Base-by-base conservation (phyloP, 2,113 vertebrate species). In the Mus pahari region DNA sequence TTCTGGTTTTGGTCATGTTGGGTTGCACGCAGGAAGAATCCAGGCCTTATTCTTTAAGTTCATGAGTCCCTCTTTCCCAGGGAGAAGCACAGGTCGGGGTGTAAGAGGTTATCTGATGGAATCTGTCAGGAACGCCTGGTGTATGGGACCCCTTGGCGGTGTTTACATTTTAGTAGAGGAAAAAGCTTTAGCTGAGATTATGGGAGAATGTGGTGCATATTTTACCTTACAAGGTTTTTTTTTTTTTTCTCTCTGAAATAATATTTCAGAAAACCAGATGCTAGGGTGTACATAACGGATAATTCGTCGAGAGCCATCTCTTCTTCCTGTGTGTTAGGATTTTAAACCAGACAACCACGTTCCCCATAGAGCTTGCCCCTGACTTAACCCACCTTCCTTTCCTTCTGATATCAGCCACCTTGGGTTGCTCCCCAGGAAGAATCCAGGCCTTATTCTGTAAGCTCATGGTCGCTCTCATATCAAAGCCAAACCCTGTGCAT, bases 151-250 rank as follows among this genome's bases (percentile, higher is more conserved):
- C 55, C 19, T n/a, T 45, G 70, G 91, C 89, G 62, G 42, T 90
- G 39, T 70, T 95, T 92, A 71, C 75, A 17, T 84, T 90, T 93
- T 71, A 75, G 79, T 73, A 81, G 28, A 45, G 39, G 53, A 50
- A 64, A 94, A n/a, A 26, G 17, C n/a, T 26, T 74, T 62, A 68
- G 22, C 16, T 20, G 48, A 75, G 92, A 91, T 92, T 36, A 95
- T 3, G 36, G 55, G 79, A 86, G 74, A 6, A 22, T 45, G 31
- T 58, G 39, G 33, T 45, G 1, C 20, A 33, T 17, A 55, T 70
- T 89, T 79, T 28, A 64, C 66, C 78, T 42, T 60, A 48, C 39
- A 89, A 50, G 75, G 10, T 11, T 26, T 83, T 79, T 83, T 92
- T 4, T 86, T 36, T 68, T 31, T 36, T 36, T 68, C 66, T 68